phyloP scores from a whole-genome alignment of 37 sponge, comb jelly and placozoan species.

The Oscarella lobularis region DNA sequence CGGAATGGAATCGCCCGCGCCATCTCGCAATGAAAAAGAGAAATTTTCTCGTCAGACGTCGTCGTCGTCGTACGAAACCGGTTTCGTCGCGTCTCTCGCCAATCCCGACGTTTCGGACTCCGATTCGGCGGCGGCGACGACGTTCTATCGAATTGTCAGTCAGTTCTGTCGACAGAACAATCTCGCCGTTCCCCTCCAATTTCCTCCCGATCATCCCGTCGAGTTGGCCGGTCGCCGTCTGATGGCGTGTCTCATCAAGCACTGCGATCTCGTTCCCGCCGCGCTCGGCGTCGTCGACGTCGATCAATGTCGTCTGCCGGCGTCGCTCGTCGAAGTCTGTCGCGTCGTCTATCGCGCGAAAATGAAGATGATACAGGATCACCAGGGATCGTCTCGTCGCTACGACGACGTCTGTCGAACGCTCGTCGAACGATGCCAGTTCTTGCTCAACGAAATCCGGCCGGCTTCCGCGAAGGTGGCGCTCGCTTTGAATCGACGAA shows the following conservation, averaged over 20 bases:
- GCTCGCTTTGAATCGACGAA: background rate
- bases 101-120: background rate
- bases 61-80: background rate
- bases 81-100: background rate
- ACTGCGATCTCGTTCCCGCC: conserved; percentile 42
- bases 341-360: conserved; percentile 78
- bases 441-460: conserved; percentile 59
- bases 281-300: conserved; percentile 39
- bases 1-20: conserved; percentile 32
- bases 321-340: conserved; percentile 60
- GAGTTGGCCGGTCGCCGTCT: conserved; percentile 48
- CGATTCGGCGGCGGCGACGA: background rate
- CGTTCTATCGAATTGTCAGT: conserved; percentile 11
- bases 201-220: conserved; percentile 53
- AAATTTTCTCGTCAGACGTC: background rate
- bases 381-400: conserved; percentile 62
- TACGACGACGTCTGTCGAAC: conserved; percentile 79
- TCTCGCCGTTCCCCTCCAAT: conserved; percentile 20
- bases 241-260: conserved; percentile 70
- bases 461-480: background rate
- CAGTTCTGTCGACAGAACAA: conserved; percentile 37
- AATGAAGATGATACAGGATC: conserved; percentile 53
- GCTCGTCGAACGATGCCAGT: conserved; percentile 62
- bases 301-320: conserved; percentile 24
- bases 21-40: background rate